A percentile compares a stretch with the other conserved stretches of the same genome.
Conservation (phyloP, 2,797 vertebrate species). For the Coluber constrictor region DNA sequence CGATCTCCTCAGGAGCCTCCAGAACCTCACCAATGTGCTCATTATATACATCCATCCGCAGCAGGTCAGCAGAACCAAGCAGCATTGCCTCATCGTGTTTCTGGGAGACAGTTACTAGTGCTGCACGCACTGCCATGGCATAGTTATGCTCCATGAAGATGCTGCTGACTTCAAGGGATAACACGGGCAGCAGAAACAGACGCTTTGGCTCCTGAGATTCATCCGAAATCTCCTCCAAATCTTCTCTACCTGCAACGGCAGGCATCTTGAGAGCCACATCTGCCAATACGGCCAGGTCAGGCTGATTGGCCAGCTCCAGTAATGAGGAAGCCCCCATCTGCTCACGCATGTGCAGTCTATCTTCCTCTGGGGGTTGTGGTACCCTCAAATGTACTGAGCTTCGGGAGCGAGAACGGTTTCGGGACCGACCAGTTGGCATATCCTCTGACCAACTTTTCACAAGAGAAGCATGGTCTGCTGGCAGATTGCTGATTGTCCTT, state of each 20-base stretch:
- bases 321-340: slow-evolving; percentile 76
- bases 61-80: slow-evolving; percentile 44
- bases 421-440: slow-evolving; percentile 58
- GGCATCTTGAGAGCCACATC: slow-evolving; percentile 73
- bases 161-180: slow-evolving; percentile 41
- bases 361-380: neutral
- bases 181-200: slow-evolving; percentile 17
- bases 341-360: slow-evolving; percentile 68
- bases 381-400: slow-evolving; percentile 47
- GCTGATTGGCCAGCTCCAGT: slow-evolving; percentile 71
- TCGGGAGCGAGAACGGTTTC: slow-evolving; percentile 68
- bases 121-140: slow-evolving; percentile 70
- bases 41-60: slow-evolving; percentile 46
- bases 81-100: slow-evolving; percentile 60
- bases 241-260: slow-evolving; percentile 64
- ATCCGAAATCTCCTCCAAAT: slow-evolving; percentile 83
- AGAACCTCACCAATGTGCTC: slow-evolving; percentile 76
- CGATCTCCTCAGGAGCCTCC: slow-evolving; percentile 89
- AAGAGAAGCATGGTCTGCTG: slow-evolving; percentile 86
- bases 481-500: slow-evolving; percentile 87
- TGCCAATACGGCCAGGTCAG: slow-evolving; percentile 77
- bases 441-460: slow-evolving; percentile 83
- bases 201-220: slow-evolving; percentile 79
- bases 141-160: slow-evolving; percentile 89
- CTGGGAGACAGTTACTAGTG: slow-evolving; percentile 25